Base-by-base conservation (phyloP, 2,797 vertebrate genomes). In the Iguana delicatissima region DNA sequence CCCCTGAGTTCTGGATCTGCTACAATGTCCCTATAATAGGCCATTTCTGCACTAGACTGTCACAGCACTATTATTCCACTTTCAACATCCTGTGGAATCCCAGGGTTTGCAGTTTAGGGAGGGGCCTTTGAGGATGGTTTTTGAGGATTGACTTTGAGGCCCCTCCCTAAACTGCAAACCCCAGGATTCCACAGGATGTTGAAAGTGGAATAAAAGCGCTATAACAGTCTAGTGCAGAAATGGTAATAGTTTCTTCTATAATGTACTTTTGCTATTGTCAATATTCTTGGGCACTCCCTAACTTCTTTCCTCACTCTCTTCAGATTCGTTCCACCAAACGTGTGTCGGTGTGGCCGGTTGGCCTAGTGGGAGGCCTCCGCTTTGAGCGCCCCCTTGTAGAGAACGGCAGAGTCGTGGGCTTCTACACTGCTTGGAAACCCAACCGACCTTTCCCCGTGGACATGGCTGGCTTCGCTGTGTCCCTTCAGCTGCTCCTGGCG, bases 341-440 rank as follows among this genome's bases (percentile, higher is more conserved):
- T 4, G 98, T 99, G 26, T 98, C 99, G 0, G 98, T 99, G 88
- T 99, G 99, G 99, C 98, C 98, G 0, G 99, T 99, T 85, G 99
- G 99, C 50, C 97, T 99, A 69, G 99, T 99, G n/a, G 99, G 98
- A 0, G 98, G 98, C 85, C 98, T 99, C 97, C 98, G 98, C 35
- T 99, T 98, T 29, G 99, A 99, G 96, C 97, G 98, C 35, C 99
- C 99, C 0, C 97, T 97, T 79, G 98, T 99, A 42, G 98, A 98
- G 93, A 97, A 97, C 81, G 98, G 98, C 86, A 98, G 96, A 94
- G 99, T 99, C 2, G 96, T 98, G 50, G 98, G 98, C 32, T 99
- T 99, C 95, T 98, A 99, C 91, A 98, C 98, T 0, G 98, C 98
- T 38, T 99, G 99, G 99, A 98, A 98, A 85, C 98, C 98, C 64